Evolutionary conservation across 64 coral and sea anemone genomes (phyloP), one percentile per base, ranked within the genome.

Genomic region (Actinia equina): DNA sequence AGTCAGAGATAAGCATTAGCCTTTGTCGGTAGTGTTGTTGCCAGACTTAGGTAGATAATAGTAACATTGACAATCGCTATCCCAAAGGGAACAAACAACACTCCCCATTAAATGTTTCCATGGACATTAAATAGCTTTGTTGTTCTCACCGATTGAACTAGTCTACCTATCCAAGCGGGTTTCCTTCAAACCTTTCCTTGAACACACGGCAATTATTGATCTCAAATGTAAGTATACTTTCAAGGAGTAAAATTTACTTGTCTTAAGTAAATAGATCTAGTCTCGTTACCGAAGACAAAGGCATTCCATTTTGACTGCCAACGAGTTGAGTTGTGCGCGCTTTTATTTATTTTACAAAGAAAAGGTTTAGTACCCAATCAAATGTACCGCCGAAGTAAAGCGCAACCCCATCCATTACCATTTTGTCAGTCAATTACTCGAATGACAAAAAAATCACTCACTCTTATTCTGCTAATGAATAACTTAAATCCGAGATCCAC

Each of bases 1-100:
- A 96, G 88, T 87, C 91, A 83, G 67, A 92, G 94, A 93, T 91
- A 96, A 93, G 86, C 86, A 53, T 55, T 84, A 90, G 91, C 79
- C 94, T 88, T 89, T 96, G 94, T 93, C 94, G 94, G 91, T 8
- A 7, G 12, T 63, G 83, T 85, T 85, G 83, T 85, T 85, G 12
- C 20, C 78, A 44, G 78, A 81, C 78, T 81, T 81, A 49, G 78
- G 14, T 7, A 44, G 78, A 81, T 81, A 81, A 81, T 49, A 81
- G 78, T 20, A 81, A 81, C 44, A 51, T 52, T 81, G 78, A 81
- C 78, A 81, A 81, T 37, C 17, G 44, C 8, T 7, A 81, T 44
- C 78, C 78, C 49, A 44, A 81, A 81, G 44, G 69, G 78, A 81
- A 81, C 78, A 81, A 81, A 81, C 18, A 81, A 44, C 18, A 81